phyloP scores from a whole-genome alignment of 2,888 invertebrate genomes.

The Coronaproctus castanopsis region DNA sequence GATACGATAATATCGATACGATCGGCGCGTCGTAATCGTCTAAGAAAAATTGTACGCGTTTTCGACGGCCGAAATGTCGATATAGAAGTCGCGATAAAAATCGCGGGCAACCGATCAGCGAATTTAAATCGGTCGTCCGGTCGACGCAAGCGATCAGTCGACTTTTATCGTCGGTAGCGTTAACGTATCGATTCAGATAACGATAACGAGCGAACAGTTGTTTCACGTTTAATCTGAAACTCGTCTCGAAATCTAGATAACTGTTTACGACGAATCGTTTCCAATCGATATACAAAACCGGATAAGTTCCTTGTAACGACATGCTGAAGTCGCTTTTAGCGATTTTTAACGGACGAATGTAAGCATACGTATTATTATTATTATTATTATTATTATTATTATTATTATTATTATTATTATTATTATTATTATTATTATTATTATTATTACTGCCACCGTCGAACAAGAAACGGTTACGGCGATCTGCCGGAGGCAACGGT shows the following conservation, averaged over 20 bases:
- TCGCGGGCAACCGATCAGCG: neutral
- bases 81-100: neutral
- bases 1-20: neutral
- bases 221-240: neutral
- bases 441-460: no score
- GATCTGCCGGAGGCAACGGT: no score
- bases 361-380: no score
- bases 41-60: neutral
- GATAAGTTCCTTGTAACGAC: neutral
- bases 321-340: neutral
- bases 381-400: no score
- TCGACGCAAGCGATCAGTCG: neutral
- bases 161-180: neutral
- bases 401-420: no score
- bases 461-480: no score
- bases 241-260: neutral
- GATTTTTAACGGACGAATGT: neutral
- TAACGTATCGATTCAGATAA: neutral
- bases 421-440: no score
- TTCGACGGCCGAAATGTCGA: neutral
- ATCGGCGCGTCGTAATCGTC: neutral
- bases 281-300: neutral
- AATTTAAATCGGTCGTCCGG: neutral
- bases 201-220: neutral
- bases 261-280: neutral